Percentiles rank a stretch among this genome's conserved stretches.
Evolutionary conservation across 2,888 invertebrate species (phyloP).

Genomic region (Mallateleia sp.): DNA sequence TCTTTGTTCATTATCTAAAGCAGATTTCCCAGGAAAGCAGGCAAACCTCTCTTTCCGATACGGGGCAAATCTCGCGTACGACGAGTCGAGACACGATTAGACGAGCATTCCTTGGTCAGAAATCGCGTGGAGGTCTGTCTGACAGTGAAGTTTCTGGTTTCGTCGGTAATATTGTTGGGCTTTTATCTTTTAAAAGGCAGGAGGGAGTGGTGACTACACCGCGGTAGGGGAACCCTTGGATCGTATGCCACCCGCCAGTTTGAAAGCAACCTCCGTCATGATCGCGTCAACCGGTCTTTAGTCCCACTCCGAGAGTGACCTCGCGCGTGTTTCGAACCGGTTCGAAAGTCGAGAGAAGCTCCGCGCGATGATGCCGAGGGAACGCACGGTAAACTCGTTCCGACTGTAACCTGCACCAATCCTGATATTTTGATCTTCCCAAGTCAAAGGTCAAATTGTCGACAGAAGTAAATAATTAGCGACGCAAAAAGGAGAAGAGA

Average conservation of each 20-base stretch:
- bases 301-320: constrained; percentile 79
- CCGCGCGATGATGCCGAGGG: constrained; percentile 60
- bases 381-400: constrained; percentile 41
- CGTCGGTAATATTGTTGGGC: constrained; percentile 74
- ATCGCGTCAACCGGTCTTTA: constrained; percentile 87
- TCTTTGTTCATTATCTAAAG: constrained; percentile 27
- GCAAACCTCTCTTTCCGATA: constrained; percentile 10
- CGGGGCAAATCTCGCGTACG: constrained; percentile 4
- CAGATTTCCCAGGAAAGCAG: constrained; percentile 33
- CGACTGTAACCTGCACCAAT: constrained; percentile 3
- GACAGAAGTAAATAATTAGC: neutral
- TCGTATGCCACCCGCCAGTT: constrained; percentile 88
- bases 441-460: neutral
- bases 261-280: constrained; percentile 89
- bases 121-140: constrained; percentile 53
- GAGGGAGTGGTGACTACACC: constrained; percentile 80
- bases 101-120: constrained; percentile 15
- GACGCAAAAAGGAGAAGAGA: too few species aligned
- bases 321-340: constrained; percentile 82
- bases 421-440: neutral
- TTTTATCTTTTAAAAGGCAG: constrained; percentile 81
- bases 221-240: constrained; percentile 86
- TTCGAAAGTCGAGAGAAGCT: constrained; percentile 73
- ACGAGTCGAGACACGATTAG: constrained; percentile 2
- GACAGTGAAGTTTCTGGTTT: constrained; percentile 69